phyloP scores from a whole-genome alignment of 2,888 invertebrate genomes.

The Synanthedon formicaeformis region DNA sequence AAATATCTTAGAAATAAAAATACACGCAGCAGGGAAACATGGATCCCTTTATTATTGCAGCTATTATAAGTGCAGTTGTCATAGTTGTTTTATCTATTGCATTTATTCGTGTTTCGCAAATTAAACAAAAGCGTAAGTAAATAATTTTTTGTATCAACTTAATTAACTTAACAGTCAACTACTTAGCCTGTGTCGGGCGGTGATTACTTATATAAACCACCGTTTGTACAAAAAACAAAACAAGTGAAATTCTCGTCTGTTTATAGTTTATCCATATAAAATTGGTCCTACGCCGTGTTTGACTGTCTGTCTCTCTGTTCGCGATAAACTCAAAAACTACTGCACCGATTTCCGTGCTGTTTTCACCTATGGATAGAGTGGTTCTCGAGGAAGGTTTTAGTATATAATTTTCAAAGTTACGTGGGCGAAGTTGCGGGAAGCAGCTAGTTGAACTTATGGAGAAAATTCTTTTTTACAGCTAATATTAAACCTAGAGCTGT shows the following conservation, averaged over 20 bases:
- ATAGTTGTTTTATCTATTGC: conserved; percentile 41
- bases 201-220: not conserved
- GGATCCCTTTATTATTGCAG: conserved; percentile 59
- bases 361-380: too few relatives aligned
- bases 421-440: too few relatives aligned
- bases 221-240: not conserved
- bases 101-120: conserved; percentile 39
- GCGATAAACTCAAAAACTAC: too few relatives aligned
- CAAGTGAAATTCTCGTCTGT: not conserved
- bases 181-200: too few relatives aligned
- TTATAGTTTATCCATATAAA: too few relatives aligned
- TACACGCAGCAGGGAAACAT: conserved; percentile 16
- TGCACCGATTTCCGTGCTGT: too few relatives aligned
- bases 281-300: too few relatives aligned
- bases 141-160: not conserved
- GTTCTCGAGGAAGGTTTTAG: too few relatives aligned
- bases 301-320: too few relatives aligned
- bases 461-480: conserved; percentile 18
- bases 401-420: too few relatives aligned
- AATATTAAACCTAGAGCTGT: conserved; percentile 46
- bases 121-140: conserved; percentile 40
- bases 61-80: conserved; percentile 49
- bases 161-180: too few relatives aligned
- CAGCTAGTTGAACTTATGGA: not conserved
- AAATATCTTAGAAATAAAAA: not conserved